A percentile compares a stretch with the other conserved stretches of the same genome.
Evolutionary conservation across 2,797 vertebrate genomes (phyloP).

Genomic region (Diplodus sargus): DNA sequence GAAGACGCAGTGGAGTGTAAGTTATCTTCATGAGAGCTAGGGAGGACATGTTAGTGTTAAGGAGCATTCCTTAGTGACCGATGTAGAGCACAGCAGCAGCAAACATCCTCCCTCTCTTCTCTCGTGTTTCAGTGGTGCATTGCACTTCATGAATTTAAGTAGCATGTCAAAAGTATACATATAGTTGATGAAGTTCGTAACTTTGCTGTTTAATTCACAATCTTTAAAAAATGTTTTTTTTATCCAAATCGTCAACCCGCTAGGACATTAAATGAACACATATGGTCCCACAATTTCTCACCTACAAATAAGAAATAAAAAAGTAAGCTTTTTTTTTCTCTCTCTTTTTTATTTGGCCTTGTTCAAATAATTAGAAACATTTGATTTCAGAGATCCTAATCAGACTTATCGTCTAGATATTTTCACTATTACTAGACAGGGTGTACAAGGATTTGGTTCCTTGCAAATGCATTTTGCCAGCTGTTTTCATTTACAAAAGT

Average conservation of each 20-base stretch:
- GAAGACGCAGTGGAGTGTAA: slow-evolving; percentile 49
- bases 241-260: background rate
- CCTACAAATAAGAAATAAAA: too few relatives aligned
- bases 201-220: background rate
- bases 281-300: background rate
- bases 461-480: slow-evolving; percentile 41
- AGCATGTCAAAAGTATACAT: slow-evolving; percentile 8
- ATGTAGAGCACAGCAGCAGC: slow-evolving; percentile 53
- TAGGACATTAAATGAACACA: background rate
- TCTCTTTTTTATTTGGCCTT: too few relatives aligned
- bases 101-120: slow-evolving; percentile 48
- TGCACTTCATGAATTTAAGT: slow-evolving; percentile 4
- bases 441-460: slow-evolving; percentile 43
- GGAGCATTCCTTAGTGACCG: slow-evolving; percentile 79
- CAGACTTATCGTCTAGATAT: slow-evolving; percentile 24
- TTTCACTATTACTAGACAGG: slow-evolving; percentile 29
- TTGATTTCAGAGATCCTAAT: slow-evolving; percentile 31
- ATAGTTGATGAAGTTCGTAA: background rate
- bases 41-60: slow-evolving; percentile 81
- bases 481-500: slow-evolving; percentile 70
- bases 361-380: slow-evolving; percentile 30
- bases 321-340: too few relatives aligned
- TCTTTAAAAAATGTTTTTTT: background rate
- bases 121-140: background rate
- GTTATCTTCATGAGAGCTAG: slow-evolving; percentile 66